phyloP scores from a whole-genome alignment of 1,140 invertebrate species.

The Frieseomelitta varia region DNA sequence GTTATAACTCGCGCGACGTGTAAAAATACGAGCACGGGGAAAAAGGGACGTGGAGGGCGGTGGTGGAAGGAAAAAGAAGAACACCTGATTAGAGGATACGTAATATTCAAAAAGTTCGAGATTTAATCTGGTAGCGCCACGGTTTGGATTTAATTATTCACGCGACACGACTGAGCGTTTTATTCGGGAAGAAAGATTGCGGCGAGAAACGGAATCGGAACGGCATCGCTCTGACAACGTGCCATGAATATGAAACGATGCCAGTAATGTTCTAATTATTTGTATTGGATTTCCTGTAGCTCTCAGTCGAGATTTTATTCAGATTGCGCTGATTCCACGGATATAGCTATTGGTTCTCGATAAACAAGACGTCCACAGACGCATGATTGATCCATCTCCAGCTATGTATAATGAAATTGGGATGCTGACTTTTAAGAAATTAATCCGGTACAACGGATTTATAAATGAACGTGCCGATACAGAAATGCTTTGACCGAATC shows the following conservation, averaged over 20 bases:
- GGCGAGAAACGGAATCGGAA: background rate
- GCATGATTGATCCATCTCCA: background rate
- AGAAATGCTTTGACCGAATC: too few relatives aligned
- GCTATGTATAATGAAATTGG: background rate
- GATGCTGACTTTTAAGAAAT: too few relatives aligned
- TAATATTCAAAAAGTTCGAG: slow-evolving; percentile 23
- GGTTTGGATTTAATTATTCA: background rate
- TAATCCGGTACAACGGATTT: too few relatives aligned
- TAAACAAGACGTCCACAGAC: background rate
- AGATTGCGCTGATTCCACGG: background rate
- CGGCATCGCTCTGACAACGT: background rate
- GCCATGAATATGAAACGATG: background rate
- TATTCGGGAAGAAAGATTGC: background rate
- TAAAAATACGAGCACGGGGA: background rate
- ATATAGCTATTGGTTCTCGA: slow-evolving; percentile 4
- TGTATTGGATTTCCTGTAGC: background rate
- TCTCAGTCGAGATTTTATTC: background rate
- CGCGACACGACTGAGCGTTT: background rate
- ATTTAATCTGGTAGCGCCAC: background rate
- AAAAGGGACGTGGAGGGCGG: background rate
- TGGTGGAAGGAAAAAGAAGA: background rate
- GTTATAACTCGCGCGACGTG: background rate
- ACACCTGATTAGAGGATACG: background rate
- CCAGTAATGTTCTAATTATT: background rate
- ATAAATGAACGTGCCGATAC: too few relatives aligned